These are phyloP conservation scores for Ciona savignyi DNA, from an alignment of 23 tunicate genomes.

Conservation along the genomic window DNA sequence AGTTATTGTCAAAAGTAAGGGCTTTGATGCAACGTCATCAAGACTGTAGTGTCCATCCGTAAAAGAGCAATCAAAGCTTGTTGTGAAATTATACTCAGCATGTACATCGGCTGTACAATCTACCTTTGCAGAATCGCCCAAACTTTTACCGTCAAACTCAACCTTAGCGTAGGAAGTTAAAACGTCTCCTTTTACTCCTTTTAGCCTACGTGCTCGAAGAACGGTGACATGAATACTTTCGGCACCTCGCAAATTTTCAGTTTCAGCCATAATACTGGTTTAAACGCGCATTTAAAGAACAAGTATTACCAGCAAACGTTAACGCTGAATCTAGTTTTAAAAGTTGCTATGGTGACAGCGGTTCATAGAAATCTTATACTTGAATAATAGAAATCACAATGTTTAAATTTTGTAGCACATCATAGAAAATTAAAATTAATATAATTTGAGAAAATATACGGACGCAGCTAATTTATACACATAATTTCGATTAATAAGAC, in stretches of 20 bases:
- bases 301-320: neutral
- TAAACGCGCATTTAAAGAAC: neutral
- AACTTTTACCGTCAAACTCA: slow-evolving; percentile 77
- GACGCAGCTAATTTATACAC: too few species aligned
- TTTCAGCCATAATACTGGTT: slow-evolving; percentile 18
- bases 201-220: slow-evolving; percentile 30
- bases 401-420: neutral
- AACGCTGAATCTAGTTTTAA: neutral
- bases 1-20: slow-evolving; percentile 45
- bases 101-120: slow-evolving; percentile 62
- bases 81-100: slow-evolving; percentile 72
- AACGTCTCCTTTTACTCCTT: slow-evolving; percentile 66
- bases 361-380: neutral
- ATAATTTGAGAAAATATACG: too few species aligned
- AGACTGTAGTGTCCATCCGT: slow-evolving; percentile 50
- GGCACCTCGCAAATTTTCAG: slow-evolving; percentile 4
- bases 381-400: too few species aligned
- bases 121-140: slow-evolving; percentile 74
- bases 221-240: slow-evolving; percentile 68
- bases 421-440: too few species aligned
- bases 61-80: slow-evolving; percentile 71
- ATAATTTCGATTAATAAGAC: too few species aligned
- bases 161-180: slow-evolving; percentile 57
- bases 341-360: neutral
- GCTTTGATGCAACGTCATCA: slow-evolving; percentile 83